A percentile compares a stretch with the other conserved stretches of the same genome.
Evolutionary conservation across 37 sponge, comb jelly and placozoan genomes (phyloP).

Genomic region (Lycopodina hypogea): DNA sequence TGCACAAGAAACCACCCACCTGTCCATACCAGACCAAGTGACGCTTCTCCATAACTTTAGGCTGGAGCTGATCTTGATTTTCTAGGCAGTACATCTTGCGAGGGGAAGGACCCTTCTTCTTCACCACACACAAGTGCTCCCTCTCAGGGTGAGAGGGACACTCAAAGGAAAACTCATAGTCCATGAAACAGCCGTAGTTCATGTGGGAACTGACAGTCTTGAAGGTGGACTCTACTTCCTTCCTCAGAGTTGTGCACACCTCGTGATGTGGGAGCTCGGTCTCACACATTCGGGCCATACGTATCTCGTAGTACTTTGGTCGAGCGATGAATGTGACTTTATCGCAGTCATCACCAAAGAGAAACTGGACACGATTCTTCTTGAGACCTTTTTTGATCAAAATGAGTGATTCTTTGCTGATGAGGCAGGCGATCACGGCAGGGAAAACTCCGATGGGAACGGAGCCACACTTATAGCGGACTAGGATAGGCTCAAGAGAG

Average conservation of each 20-base stretch:
- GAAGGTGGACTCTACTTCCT: background rate
- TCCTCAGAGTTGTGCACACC: background rate
- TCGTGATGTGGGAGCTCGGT: background rate
- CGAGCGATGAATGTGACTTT: constrained; percentile 1
- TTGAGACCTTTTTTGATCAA: background rate
- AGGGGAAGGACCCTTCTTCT: background rate
- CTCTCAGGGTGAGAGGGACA: constrained; percentile 9
- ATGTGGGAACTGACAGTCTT: background rate
- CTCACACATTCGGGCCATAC: background rate
- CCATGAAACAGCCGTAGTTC: background rate
- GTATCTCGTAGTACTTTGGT: background rate
- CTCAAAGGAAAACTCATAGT: constrained; percentile 1
- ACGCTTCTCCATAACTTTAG: background rate
- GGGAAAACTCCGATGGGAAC: constrained; percentile 7
- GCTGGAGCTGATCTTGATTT: background rate
- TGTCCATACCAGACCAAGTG: constrained; percentile 3
- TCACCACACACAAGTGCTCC: background rate
- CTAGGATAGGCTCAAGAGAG: background rate
- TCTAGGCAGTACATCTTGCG: background rate
- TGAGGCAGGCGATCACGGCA: background rate
- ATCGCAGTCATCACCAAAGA: background rate
- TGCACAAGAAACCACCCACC: background rate
- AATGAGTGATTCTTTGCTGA: background rate
- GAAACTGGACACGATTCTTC: background rate
- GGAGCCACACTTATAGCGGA: background rate